phyloP scores from a whole-genome alignment of 2,888 invertebrate genomes.

The Meteorus colon region DNA sequence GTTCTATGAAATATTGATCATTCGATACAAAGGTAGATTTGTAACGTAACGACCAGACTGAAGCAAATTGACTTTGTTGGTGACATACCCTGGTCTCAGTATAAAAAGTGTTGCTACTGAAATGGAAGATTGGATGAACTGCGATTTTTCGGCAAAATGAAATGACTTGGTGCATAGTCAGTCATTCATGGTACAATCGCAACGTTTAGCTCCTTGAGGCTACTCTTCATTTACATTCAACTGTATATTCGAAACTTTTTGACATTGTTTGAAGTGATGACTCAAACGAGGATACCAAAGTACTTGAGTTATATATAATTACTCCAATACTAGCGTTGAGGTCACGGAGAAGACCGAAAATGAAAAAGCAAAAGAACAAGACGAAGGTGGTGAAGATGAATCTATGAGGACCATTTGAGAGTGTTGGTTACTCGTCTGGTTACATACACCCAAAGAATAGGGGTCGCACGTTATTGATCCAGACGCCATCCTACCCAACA shows the following conservation, averaged over 20 bases:
- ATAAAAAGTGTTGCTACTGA: not conserved
- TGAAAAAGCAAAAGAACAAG: not conserved
- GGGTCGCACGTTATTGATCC: conserved; percentile 71
- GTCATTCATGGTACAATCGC: not conserved
- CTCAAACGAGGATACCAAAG: not conserved
- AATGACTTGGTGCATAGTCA: not conserved
- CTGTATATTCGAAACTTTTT: not conserved
- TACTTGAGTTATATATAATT: not conserved
- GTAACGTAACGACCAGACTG: not conserved
- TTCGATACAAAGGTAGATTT: not conserved
- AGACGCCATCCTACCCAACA: conserved; percentile 59
- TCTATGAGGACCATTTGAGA: not conserved
- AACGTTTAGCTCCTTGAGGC: not conserved
- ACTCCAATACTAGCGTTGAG: not conserved
- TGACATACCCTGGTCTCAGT: not conserved
- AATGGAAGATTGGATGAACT: not conserved
- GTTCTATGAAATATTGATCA: conserved; percentile 18
- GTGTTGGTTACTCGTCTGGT: conserved; percentile 46
- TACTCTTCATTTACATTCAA: not conserved
- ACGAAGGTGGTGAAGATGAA: not conserved
- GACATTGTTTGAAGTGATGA: not conserved
- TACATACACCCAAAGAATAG: conserved; percentile 66
- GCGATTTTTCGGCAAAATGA: not conserved
- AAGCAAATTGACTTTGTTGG: not conserved
- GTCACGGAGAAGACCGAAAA: not conserved